Evolutionary conservation across 2,113 vertebrate genomes (phyloP), one percentile per base, ranked within the genome.

Genomic region (Crypturellus undulatus): DNA sequence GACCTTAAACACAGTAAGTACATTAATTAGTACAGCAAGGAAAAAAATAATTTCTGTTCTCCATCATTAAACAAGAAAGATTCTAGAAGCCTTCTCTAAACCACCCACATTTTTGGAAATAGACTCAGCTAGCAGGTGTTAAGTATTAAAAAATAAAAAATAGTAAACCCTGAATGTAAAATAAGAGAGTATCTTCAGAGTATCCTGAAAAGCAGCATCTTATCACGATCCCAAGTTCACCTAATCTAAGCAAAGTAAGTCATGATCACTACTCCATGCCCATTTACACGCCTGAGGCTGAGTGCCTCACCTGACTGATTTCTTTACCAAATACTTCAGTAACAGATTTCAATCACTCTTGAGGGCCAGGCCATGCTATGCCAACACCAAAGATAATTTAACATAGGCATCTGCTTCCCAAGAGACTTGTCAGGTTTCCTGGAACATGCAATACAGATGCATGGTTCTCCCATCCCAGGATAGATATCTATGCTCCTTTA

Each of bases 251-350:
- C 43, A 62, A 85, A 64, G 36, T 22, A 34, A 18, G 87, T 45
- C 30, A 70, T 2, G 43, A 1, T 25, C 54, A 26, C 80, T 60
- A 17, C 25, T 71, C 47, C 45, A 51, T 28, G 79, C 2, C 0
- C 0, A 0, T 16, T 45, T 62, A 56, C 38, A 73, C 4, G 12
- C 40, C 40, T 18, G 30, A 73, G 45, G 51, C 80, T 59, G 73
- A 69, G 36, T 1, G 2, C 12, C 32, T 16, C 51, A 40, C 51
- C 22, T 68, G 34, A 42, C 36, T 15, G 9, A 63, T 36, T 78
- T 67, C 54, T 56, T 36, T 36, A 12, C 9, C 26, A 42, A 77
- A 69, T 17, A 45, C 49, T 34, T 30, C 18, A 28, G 21, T n/a
- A 56, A 67, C 62, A 52, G 12, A 42, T 20, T 72, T 54, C 59